Percentiles rank a stretch among this genome's conserved stretches.
These are phyloP conservation scores for Mythimna impura DNA, from an alignment of 2,888 invertebrate genomes.

Conservation along the genomic window DNA sequence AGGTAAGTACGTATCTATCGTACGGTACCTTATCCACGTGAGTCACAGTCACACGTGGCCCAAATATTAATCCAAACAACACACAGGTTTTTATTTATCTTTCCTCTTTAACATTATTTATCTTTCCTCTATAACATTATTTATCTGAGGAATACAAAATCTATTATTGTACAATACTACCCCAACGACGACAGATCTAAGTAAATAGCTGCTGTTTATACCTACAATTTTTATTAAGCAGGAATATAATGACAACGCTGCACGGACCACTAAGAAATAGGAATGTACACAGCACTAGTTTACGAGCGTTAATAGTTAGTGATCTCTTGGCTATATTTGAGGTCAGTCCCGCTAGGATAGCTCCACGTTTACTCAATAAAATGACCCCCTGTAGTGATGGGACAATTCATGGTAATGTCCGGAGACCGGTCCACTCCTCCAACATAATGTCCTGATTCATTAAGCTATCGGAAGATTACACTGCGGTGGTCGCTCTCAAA, in stretches of 20 bases:
- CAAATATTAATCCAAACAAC: background rate
- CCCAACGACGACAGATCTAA: background rate
- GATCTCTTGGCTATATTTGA: constrained; percentile 64
- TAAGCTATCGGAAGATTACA: constrained; percentile 77
- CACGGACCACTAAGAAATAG: constrained; percentile 11
- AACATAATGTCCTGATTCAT: constrained; percentile 80
- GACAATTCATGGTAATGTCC: constrained; percentile 74
- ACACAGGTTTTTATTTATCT: constrained; percentile 16
- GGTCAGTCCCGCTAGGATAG: constrained; percentile 65
- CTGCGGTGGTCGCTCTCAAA: constrained; percentile 71
- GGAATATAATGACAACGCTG: constrained; percentile 8
- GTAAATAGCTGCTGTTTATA: constrained; percentile 22
- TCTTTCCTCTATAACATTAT: no score
- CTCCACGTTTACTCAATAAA: constrained; percentile 76
- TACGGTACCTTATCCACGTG: background rate
- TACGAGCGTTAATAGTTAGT: constrained; percentile 61
- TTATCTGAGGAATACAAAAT: constrained; percentile 24
- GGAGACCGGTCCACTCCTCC: constrained; percentile 69
- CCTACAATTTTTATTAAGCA: constrained; percentile 18
- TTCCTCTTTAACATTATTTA: constrained; percentile 2
- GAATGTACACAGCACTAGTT: constrained; percentile 55
- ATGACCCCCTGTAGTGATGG: constrained; percentile 80
- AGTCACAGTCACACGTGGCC: background rate
- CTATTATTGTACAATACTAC: constrained; percentile 5
- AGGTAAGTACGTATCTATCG: no score